A percentile compares a stretch with the other conserved stretches of the same genome.
Evolutionary conservation across 1,140 invertebrate species (phyloP).

Genomic region (Maconellicoccus hirsutus): DNA sequence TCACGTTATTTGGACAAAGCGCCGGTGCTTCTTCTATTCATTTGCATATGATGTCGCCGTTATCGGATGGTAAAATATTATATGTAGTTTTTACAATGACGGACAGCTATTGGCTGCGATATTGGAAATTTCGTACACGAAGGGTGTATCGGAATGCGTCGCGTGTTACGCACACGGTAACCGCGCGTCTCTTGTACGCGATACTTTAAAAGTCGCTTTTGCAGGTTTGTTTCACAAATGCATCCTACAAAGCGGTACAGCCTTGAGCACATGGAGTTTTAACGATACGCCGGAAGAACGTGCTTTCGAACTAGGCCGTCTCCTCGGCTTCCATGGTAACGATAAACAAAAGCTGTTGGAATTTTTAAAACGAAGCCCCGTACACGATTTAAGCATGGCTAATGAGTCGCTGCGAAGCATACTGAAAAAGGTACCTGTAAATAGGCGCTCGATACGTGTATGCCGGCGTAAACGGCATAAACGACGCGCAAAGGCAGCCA

Average conservation of each 20-base stretch:
- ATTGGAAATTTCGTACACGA: too few species aligned
- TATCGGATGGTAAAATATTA: slow-evolving; percentile 37
- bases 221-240: slow-evolving; percentile 33
- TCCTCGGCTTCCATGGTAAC: slow-evolving; percentile 11
- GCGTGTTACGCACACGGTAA: too few species aligned
- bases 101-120: too few species aligned
- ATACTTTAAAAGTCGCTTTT: not conserved
- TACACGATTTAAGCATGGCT: slow-evolving; percentile 21
- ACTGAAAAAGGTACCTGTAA: not conserved
- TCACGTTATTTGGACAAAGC: slow-evolving; percentile 80
- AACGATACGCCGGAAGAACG: slow-evolving; percentile 29
- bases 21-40: slow-evolving; percentile 62
- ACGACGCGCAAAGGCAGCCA: too few species aligned
- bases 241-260: slow-evolving; percentile 45
- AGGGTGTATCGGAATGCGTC: too few species aligned
- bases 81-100: slow-evolving; percentile 67
- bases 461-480: too few species aligned
- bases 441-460: too few species aligned
- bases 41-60: slow-evolving; percentile 50
- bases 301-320: slow-evolving; percentile 14
- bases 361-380: slow-evolving; percentile 22
- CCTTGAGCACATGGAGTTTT: slow-evolving; percentile 50
- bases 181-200: too few species aligned
- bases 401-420: slow-evolving; percentile 7
- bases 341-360: slow-evolving; percentile 20